Conservation (phyloP, 1,140 invertebrate genomes). For the Drosophila triauraria region DNA sequence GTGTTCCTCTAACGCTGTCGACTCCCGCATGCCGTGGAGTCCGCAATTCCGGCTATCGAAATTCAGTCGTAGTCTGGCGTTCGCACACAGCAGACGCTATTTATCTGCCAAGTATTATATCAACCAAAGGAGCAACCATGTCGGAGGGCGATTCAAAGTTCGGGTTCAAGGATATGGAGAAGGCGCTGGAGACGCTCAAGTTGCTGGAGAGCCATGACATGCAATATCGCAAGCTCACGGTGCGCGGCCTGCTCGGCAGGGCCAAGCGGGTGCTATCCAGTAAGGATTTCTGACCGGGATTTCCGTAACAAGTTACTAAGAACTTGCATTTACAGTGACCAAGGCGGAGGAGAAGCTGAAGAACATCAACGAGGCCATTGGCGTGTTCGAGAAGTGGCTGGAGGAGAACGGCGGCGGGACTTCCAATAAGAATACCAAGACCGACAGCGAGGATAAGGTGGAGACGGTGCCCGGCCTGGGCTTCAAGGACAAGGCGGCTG, state of each 20-base stretch:
- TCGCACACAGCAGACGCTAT: slow-evolving; percentile 32
- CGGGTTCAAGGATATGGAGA: slow-evolving; percentile 90
- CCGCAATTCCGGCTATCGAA: slow-evolving; percentile 4
- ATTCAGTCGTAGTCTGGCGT: slow-evolving; percentile 52
- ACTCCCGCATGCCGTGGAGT: slow-evolving; percentile 3
- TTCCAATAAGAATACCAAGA: slow-evolving; percentile 85
- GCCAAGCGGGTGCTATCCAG: slow-evolving; percentile 88
- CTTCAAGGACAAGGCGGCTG: slow-evolving; percentile 88
- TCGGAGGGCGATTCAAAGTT: slow-evolving; percentile 87
- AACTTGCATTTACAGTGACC: slow-evolving; percentile 86
- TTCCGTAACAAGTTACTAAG: too few species aligned
- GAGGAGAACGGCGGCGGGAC: slow-evolving; percentile 86
- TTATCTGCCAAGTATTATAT: slow-evolving; percentile 25
- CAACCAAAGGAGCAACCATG: slow-evolving; percentile 49
- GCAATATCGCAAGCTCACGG: slow-evolving; percentile 88
- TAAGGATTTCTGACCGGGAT: slow-evolving; percentile 83
- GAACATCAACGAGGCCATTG: slow-evolving; percentile 89
- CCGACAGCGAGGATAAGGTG: slow-evolving; percentile 82
- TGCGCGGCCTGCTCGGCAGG: slow-evolving; percentile 88
- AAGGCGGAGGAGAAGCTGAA: slow-evolving; percentile 89
- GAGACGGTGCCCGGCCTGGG: slow-evolving; percentile 88
- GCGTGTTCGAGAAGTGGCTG: slow-evolving; percentile 89
- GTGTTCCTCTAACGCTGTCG: slow-evolving; percentile 17
- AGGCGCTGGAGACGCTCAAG: slow-evolving; percentile 88
- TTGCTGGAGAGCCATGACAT: slow-evolving; percentile 87